Conservation (phyloP, 2,797 vertebrate genomes). For the Melanitta fusca region DNA sequence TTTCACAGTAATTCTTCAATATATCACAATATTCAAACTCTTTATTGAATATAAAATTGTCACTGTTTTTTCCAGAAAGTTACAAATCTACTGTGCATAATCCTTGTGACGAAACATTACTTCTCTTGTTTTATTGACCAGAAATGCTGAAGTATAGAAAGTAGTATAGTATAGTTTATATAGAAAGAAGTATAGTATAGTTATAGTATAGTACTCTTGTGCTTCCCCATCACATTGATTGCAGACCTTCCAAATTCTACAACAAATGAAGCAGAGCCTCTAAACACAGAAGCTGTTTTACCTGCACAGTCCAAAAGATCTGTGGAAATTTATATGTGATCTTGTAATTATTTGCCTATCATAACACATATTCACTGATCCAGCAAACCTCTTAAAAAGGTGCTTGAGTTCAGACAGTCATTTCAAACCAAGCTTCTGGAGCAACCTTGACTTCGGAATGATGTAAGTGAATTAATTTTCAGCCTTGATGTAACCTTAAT, state of each 20-base stretch:
- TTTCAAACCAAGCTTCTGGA: not conserved
- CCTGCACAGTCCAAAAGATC: not conserved
- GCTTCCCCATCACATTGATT: not conserved
- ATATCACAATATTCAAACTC: not conserved
- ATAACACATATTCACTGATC: not conserved
- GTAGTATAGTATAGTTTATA: not conserved
- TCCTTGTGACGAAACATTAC: not conserved
- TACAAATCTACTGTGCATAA: not conserved
- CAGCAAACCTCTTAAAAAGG: conserved; percentile 1
- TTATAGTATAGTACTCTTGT: not conserved
- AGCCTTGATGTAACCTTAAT: not conserved
- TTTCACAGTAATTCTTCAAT: not conserved
- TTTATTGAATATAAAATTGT: not conserved
- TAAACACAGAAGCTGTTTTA: not conserved
- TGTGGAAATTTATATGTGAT: not conserved
- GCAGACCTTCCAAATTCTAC: not conserved
- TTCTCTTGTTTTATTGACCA: not conserved
- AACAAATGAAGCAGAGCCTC: accelerated
- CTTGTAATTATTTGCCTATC: not conserved
- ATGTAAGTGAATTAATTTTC: not conserved
- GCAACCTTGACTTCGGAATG: not conserved
- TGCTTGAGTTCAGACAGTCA: not conserved
- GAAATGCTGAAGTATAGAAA: not conserved
- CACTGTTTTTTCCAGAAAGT: not conserved
- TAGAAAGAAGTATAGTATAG: too few species aligned